A percentile compares a stretch with the other conserved stretches of the same genome.
Conservation (phyloP, 2,797 vertebrate species). For the Notolabrus celidotus region DNA sequence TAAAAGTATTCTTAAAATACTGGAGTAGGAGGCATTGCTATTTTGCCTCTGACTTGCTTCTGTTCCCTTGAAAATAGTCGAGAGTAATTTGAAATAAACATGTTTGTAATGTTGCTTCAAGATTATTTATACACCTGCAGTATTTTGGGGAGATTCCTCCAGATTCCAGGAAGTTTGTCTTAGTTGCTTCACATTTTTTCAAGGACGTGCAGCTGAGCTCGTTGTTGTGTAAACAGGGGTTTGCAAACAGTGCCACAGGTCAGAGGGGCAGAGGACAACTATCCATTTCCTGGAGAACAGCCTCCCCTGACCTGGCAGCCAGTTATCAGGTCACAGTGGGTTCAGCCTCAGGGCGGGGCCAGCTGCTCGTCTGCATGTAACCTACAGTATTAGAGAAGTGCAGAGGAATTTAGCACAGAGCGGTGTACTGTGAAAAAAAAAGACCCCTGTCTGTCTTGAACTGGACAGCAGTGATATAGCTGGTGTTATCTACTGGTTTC, state of each 20-base stretch:
- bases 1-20: no score
- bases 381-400: slow-evolving; percentile 31
- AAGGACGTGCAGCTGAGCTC: slow-evolving; percentile 46
- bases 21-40: no score
- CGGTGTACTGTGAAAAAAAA: not conserved
- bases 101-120: not conserved
- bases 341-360: slow-evolving; percentile 63
- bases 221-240: slow-evolving; percentile 62
- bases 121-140: slow-evolving; percentile 18
- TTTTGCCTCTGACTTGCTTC: no score
- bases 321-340: slow-evolving; percentile 71
- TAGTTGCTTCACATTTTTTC: slow-evolving; percentile 43
- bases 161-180: slow-evolving; percentile 38
- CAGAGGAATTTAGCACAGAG: slow-evolving; percentile 46
- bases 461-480: slow-evolving; percentile 10
- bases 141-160: slow-evolving; percentile 8
- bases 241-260: slow-evolving; percentile 59
- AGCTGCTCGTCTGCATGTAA: slow-evolving; percentile 35
- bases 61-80: no score
- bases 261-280: slow-evolving; percentile 66
- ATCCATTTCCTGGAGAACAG: slow-evolving; percentile 65
- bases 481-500: slow-evolving; percentile 22
- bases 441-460: not conserved
- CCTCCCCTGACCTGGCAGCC: slow-evolving; percentile 56
- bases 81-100: not conserved